phyloP scores from a whole-genome alignment of 2,113 vertebrate species.

The Cebus imitator region DNA sequence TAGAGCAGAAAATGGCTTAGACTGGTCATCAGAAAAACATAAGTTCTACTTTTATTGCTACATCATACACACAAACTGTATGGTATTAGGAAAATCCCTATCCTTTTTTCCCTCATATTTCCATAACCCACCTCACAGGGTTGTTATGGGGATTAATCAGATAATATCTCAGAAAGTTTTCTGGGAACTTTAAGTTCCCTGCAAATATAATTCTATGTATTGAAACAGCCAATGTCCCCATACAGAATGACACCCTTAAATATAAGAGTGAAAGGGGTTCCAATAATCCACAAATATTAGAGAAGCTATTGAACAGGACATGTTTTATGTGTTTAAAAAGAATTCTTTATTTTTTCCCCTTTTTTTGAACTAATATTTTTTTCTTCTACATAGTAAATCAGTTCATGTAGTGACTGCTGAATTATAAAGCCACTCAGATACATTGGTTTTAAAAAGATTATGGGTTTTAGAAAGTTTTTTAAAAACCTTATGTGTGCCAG shows the following conservation, averaged over 20 bases:
- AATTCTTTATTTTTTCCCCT: neutral
- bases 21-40: neutral
- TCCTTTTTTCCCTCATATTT: neutral
- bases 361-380: neutral
- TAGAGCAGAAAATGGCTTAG: neutral
- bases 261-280: neutral
- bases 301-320: neutral
- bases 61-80: neutral
- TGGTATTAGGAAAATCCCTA: neutral
- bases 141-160: neutral
- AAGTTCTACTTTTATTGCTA: neutral
- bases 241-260: neutral
- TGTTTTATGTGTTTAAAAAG: neutral
- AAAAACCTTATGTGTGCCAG: neutral
- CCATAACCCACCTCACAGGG: neutral
- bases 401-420: neutral
- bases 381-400: neutral
- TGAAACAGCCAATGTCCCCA: neutral
- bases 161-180: conserved; percentile 16
- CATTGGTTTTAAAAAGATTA: neutral
- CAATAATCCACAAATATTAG: neutral
- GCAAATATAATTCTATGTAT: neutral
- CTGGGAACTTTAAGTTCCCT: neutral
- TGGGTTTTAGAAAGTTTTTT: neutral
- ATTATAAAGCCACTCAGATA: neutral